These are phyloP conservation scores for Cyprinodon diabolis DNA, from an alignment of 2,797 vertebrate genomes.

Conservation along the genomic window DNA sequence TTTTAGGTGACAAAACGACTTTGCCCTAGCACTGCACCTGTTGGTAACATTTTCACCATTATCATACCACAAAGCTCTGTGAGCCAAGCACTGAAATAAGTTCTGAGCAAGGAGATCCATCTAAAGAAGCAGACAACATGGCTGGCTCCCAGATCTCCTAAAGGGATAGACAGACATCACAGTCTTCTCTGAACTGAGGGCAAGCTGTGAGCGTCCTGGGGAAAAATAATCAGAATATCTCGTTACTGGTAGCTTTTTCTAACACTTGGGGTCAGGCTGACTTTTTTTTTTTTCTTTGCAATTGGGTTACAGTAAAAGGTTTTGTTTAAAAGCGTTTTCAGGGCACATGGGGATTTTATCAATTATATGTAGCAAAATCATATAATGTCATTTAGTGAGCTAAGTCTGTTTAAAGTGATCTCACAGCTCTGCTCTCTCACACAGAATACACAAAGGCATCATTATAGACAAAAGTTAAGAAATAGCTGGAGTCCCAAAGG, in stretches of 20 bases:
- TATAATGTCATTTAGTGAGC: constrained; percentile 16
- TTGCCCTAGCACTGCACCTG: background rate
- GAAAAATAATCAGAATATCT: constrained; percentile 43
- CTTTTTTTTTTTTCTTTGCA: constrained; percentile 10
- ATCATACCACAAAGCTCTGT: constrained; percentile 34
- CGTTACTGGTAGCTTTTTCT: constrained; percentile 17
- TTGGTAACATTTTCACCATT: constrained; percentile 28
- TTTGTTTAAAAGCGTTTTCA: constrained; percentile 4
- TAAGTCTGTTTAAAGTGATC: background rate
- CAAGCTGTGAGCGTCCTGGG: constrained; percentile 23
- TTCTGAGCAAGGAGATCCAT: constrained; percentile 34
- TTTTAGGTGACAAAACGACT: constrained; percentile 48
- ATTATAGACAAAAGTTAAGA: background rate
- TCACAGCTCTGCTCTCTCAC: background rate
- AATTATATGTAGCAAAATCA: constrained; percentile 24
- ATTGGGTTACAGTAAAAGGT: background rate
- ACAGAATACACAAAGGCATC: background rate
- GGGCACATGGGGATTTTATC: background rate
- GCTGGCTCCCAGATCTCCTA: constrained; percentile 36
- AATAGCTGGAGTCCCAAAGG: background rate
- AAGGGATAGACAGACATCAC: constrained; percentile 44
- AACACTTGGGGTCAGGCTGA: constrained; percentile 35
- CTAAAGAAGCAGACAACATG: constrained; percentile 36
- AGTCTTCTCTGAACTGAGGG: constrained; percentile 12
- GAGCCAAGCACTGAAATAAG: constrained; percentile 11